Conservation (phyloP, 2,888 invertebrate species). For the Glaucopsyche alexis region DNA sequence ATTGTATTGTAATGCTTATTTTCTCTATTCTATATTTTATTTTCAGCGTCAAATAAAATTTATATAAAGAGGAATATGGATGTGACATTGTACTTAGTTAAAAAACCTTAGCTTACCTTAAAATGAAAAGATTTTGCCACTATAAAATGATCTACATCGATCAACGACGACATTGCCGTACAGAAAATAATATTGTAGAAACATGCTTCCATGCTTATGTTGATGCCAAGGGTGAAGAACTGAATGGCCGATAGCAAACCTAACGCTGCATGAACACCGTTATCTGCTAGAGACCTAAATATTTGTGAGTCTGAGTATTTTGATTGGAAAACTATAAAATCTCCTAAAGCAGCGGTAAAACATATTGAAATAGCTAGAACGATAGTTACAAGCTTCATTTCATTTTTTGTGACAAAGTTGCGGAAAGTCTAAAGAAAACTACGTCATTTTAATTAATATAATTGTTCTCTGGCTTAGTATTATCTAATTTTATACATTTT, state of each 20-base stretch:
- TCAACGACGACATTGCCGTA: slow-evolving; percentile 56
- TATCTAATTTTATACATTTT: background rate
- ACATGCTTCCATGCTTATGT: slow-evolving; percentile 44
- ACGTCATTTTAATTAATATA: background rate
- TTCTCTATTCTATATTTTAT: too few relatives aligned
- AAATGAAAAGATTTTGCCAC: slow-evolving; percentile 61
- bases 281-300: slow-evolving; percentile 60
- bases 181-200: slow-evolving; percentile 55
- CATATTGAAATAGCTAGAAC: slow-evolving; percentile 51
- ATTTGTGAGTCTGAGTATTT: slow-evolving; percentile 54
- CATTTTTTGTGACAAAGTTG: background rate
- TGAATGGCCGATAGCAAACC: slow-evolving; percentile 58
- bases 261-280: slow-evolving; percentile 54
- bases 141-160: slow-evolving; percentile 68
- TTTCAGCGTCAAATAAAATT: background rate
- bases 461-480: background rate
- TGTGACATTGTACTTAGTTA: background rate
- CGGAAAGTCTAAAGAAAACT: background rate
- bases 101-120: slow-evolving; percentile 51
- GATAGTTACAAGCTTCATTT: slow-evolving; percentile 52
- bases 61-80: background rate
- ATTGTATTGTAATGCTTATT: background rate
- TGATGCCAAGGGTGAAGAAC: slow-evolving; percentile 56
- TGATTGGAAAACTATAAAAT: slow-evolving; percentile 62
- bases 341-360: slow-evolving; percentile 54